A percentile compares a stretch with the other conserved stretches of the same genome.
phyloP scores from a whole-genome alignment of 2,113 vertebrate genomes.

The Tragulus kanchil region DNA sequence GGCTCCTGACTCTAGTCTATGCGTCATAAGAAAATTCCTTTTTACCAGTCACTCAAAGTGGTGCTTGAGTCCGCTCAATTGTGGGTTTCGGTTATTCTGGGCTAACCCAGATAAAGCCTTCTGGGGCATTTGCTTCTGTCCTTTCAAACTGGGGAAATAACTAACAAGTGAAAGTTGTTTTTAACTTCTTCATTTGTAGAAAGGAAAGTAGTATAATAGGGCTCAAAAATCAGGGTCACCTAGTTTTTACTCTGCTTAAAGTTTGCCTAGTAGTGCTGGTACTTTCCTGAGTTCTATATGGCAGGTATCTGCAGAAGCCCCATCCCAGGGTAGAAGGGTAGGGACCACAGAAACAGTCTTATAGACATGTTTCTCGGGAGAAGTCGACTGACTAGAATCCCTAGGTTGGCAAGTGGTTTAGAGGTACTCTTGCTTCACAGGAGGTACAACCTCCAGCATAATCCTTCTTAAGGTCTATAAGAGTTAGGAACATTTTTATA shows the following conservation, averaged over 20 bases:
- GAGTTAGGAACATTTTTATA: background rate
- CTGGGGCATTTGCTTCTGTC: background rate
- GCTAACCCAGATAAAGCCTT: background rate
- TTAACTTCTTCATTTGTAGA: slow-evolving; percentile 40
- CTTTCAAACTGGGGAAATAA: slow-evolving; percentile 40
- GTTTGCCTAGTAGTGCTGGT: background rate
- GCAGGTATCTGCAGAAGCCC: background rate
- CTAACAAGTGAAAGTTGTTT: slow-evolving; percentile 57
- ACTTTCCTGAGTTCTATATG: background rate
- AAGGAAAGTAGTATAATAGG: background rate
- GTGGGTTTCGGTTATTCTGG: background rate
- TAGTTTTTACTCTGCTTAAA: background rate
- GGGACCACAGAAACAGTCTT: background rate
- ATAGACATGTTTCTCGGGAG: background rate
- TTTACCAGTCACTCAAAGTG: background rate
- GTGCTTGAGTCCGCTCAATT: background rate
- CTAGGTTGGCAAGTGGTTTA: background rate
- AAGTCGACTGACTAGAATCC: background rate
- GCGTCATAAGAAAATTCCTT: background rate
- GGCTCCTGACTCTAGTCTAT: background rate
- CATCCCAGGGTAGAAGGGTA: background rate
- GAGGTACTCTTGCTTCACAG: background rate
- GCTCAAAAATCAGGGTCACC: slow-evolving; percentile 32
- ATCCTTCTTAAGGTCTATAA: background rate
- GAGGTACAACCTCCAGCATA: background rate